Evolutionary conservation across 2,113 vertebrate genomes (phyloP), one percentile per base, ranked within the genome.

Genomic region (Vulpes vulpes): DNA sequence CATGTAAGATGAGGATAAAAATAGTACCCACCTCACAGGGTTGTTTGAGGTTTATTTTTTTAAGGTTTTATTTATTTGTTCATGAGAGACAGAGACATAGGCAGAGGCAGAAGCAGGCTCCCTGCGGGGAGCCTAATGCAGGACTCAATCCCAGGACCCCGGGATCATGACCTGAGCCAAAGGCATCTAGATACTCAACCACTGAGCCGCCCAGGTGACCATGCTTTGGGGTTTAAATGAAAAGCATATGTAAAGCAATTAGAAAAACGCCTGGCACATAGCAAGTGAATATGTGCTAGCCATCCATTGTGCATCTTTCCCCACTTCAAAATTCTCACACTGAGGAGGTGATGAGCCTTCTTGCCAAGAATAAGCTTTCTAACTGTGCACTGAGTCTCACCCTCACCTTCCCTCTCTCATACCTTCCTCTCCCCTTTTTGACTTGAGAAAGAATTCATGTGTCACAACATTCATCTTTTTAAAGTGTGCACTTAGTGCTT

Each of bases 1-100:
- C 53, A 20, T 35, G 3, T 74, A 94, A 95, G 95, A 83, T 67
- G 60, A 32, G 38, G 22, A 78, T 83, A 87, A 90, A 96, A 95
- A 78, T 49, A 95, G 30, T 53, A 84, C n/a, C 25, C 11, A 82
- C 69, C 23, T 83, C 89, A 35, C 57, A 88, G 59, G 49, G 35
- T 71, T 92, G 51, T 94, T 85, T 79, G 64, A 83, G 19, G 57
- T 92, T 90, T 78, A 93, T 43, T 43, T 43, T 43, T 43, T 43
- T 43, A 43, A 43, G 43, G 43, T 43, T 43, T 43, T 43, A 43
- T 43, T 43, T 43, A 43, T 43, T 43, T 43, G 43, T 43, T 43
- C 43, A 43, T 43, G 43, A 43, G 43, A 43, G 43, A 43, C 43
- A 43, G 43, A 43, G 43, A 43, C 43, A 43, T 43, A 43, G 43